phyloP scores from a whole-genome alignment of 2,113 vertebrate species.

The Ptilorrhoa leucosticta region DNA sequence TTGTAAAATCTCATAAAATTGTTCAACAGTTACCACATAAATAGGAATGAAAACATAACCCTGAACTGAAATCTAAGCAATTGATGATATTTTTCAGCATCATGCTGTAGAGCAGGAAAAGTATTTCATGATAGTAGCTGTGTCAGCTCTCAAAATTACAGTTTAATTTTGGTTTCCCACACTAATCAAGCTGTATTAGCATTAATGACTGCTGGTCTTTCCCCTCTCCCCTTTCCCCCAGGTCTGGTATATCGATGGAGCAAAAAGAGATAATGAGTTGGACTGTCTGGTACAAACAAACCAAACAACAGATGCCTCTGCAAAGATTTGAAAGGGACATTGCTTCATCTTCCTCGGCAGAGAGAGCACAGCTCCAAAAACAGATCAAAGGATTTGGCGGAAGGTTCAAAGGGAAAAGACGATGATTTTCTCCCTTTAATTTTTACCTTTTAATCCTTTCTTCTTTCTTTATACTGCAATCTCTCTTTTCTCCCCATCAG shows the following conservation, averaged over 20 bases:
- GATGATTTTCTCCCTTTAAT: not conserved
- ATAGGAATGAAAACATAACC: slow-evolving; percentile 3
- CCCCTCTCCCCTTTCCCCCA: not conserved
- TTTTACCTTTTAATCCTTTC: not conserved
- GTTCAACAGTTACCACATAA: slow-evolving; percentile 22
- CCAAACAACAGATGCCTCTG: not conserved
- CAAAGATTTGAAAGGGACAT: not conserved
- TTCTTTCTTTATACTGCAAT: not conserved
- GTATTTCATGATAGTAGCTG: not conserved
- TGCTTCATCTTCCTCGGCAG: not conserved
- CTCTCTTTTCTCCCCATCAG: not conserved
- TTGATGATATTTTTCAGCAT: not conserved
- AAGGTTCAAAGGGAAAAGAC: not conserved
- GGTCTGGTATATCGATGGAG: not conserved
- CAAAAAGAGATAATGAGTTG: not conserved
- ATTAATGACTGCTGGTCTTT: not conserved
- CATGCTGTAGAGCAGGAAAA: not conserved
- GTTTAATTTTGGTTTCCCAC: not conserved
- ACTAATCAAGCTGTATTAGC: not conserved
- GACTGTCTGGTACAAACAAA: not conserved
- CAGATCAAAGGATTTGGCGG: not conserved
- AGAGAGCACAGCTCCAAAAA: not conserved
- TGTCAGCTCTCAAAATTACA: not conserved
- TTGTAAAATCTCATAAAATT: not conserved
- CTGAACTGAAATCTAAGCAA: not conserved